Conservation (phyloP, 2,113 vertebrate species). For the Jacana jacana region DNA sequence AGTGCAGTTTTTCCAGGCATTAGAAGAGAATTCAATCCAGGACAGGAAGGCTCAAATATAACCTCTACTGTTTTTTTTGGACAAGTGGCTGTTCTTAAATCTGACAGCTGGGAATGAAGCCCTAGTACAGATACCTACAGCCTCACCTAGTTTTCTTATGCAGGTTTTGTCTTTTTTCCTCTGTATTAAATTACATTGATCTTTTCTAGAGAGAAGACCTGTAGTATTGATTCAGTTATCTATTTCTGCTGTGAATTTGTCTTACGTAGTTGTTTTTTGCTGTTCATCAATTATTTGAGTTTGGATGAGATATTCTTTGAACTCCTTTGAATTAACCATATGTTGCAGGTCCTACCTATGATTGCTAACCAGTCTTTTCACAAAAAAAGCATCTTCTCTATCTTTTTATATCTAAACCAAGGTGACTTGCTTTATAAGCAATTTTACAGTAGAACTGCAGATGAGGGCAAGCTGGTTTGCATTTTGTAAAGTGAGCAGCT, state of each 20-base stretch:
- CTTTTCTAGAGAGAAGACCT: not conserved
- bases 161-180: not conserved
- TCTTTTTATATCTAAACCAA: not conserved
- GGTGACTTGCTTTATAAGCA: not conserved
- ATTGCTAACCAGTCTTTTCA: not conserved
- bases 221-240: not conserved
- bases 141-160: not conserved
- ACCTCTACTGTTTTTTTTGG: not conserved
- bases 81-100: not conserved
- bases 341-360: not conserved
- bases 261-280: not conserved
- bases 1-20: not conserved
- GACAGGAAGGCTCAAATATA: not conserved
- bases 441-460: not conserved
- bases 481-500: not conserved
- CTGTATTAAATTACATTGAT: not conserved
- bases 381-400: not conserved
- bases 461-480: not conserved
- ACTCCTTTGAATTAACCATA: not conserved
- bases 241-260: not conserved
- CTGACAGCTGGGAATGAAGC: not conserved
- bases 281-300: not conserved
- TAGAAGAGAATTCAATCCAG: not conserved
- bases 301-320: not conserved
- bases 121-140: not conserved